These are phyloP conservation scores for rat (Rattus norvegicus) DNA, from an alignment of 2,113 vertebrate genomes.

Conservation along the genomic window DNA sequence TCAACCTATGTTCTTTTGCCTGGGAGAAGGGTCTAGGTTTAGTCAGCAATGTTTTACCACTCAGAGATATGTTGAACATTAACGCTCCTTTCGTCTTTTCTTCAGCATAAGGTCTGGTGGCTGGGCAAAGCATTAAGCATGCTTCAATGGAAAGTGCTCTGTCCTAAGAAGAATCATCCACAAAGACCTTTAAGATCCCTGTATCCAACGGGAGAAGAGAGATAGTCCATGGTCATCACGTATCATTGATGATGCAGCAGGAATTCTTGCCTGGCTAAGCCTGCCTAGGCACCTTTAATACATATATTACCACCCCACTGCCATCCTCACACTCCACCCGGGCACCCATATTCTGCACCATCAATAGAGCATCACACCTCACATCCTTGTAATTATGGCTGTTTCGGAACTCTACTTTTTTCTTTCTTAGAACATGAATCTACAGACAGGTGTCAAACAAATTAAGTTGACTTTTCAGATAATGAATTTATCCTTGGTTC, in stretches of 20 bases:
- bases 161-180: neutral
- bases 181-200: neutral
- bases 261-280: neutral
- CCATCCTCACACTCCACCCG: neutral
- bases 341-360: neutral
- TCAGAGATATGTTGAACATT: neutral
- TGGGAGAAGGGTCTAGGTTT: neutral
- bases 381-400: neutral
- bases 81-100: neutral
- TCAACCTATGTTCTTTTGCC: no score
- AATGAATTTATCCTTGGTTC: slow-evolving; percentile 49
- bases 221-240: neutral
- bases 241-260: neutral
- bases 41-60: neutral
- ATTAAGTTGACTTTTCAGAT: slow-evolving; percentile 14
- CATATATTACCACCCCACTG: neutral
- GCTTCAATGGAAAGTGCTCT: neutral
- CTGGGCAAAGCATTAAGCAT: neutral
- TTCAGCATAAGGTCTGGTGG: neutral
- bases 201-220: neutral
- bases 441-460: neutral
- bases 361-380: neutral
- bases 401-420: neutral
- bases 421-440: neutral
- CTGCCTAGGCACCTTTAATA: neutral